phyloP scores from a whole-genome alignment of 2,888 invertebrate genomes.

The Caenorhabditis sinica region DNA sequence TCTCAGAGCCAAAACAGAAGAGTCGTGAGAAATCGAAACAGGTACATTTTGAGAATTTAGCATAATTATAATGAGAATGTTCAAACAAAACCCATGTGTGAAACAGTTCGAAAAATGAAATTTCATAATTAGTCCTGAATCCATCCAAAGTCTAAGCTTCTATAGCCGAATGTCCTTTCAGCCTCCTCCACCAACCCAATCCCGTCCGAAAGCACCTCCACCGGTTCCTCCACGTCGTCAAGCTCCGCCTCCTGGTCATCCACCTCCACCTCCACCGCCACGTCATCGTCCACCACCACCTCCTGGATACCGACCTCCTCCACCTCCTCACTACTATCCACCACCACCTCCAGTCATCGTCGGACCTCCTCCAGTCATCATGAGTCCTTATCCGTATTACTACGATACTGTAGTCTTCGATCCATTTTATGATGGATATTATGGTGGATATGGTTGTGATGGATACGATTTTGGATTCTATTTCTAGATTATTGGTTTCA shows the following conservation, averaged over 20 bases:
- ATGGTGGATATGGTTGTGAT: conserved; percentile 52
- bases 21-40: not conserved
- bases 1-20: conserved; percentile 7
- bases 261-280: conserved; percentile 21
- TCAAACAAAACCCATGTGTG: too few species aligned
- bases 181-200: not conserved
- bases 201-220: not conserved
- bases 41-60: not conserved
- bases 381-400: conserved; percentile 53
- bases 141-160: too few species aligned
- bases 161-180: not conserved
- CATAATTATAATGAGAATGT: too few species aligned
- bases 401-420: conserved; percentile 41
- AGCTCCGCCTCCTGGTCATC: not conserved
- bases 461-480: conserved; percentile 53
- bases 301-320: not conserved
- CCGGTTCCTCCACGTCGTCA: conserved; percentile 10
- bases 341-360: conserved; percentile 38
- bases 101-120: too few species aligned
- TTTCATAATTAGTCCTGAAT: too few species aligned
- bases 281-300: conserved; percentile 24
- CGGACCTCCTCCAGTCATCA: conserved; percentile 46
- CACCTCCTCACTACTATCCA: conserved; percentile 2
- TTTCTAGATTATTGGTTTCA: conserved; percentile 20
- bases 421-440: conserved; percentile 53